Percentiles rank a stretch among this genome's conserved stretches.
Evolutionary conservation across 2,888 invertebrate genomes (phyloP).

Genomic region (Eumerus sabulonum): DNA sequence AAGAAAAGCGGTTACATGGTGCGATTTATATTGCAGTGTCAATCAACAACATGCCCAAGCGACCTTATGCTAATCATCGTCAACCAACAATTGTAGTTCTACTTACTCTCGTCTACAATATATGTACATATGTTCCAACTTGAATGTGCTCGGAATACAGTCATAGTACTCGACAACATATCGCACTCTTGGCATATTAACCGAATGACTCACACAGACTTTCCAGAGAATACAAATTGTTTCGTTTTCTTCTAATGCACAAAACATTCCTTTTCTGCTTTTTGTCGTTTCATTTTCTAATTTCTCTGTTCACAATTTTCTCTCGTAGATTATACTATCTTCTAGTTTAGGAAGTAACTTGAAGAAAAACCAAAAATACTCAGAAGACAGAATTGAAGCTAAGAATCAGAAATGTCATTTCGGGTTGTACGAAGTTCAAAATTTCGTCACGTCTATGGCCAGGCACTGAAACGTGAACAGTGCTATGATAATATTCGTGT

Average conservation of each 20-base stretch:
- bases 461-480: conserved; percentile 95
- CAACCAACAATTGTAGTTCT: conserved; percentile 36
- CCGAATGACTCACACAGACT: conserved; percentile 61
- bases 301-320: conserved; percentile 12
- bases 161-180: not conserved
- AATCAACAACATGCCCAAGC: conserved; percentile 45
- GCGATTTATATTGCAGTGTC: conserved; percentile 54
- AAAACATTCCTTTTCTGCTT: conserved; percentile 1
- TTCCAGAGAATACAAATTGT: conserved; percentile 51
- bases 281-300: conserved; percentile 29
- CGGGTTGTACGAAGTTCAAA: conserved; percentile 98
- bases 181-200: not conserved
- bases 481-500: conserved; percentile 98
- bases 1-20: conserved; percentile 24
- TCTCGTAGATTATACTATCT: conserved; percentile 2
- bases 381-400: conserved; percentile 47
- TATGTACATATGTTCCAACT: too few relatives aligned
- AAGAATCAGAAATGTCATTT: conserved; percentile 89
- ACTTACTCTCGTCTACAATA: conserved; percentile 45
- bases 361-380: conserved; percentile 3
- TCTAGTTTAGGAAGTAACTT: conserved; percentile 24
- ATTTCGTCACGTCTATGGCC: conserved; percentile 95
- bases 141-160: conserved; percentile 35
- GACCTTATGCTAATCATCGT: conserved; percentile 57
- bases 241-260: conserved; percentile 7